phyloP scores from a whole-genome alignment of 2,888 invertebrate species.

The Nasonia oneida region DNA sequence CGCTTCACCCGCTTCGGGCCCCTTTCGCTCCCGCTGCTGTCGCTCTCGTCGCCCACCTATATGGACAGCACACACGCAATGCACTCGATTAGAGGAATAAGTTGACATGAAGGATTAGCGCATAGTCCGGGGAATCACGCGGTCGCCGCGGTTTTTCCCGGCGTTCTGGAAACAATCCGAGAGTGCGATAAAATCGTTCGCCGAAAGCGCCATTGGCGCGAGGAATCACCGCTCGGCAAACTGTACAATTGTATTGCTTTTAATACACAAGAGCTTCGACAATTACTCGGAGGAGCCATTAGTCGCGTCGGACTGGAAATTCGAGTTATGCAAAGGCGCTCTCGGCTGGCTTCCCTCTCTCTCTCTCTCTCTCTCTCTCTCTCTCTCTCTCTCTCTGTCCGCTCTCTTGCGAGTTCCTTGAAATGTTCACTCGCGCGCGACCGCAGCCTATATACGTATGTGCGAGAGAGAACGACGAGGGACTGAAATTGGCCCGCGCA shows the following conservation, averaged over 20 bases:
- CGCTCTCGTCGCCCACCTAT: constrained; percentile 78
- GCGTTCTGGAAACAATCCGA: background rate
- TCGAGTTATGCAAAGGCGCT: constrained; percentile 61
- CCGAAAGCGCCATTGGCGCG: constrained; percentile 27
- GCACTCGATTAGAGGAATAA: background rate
- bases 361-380: too few species aligned
- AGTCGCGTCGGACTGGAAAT: constrained; percentile 54
- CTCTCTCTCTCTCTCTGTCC: background rate
- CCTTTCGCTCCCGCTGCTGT: constrained; percentile 77
- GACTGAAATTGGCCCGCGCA: constrained; percentile 21
- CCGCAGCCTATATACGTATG: background rate
- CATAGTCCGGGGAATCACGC: background rate
- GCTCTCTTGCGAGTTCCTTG: constrained; percentile 18
- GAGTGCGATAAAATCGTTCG: background rate
- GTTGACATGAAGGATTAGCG: too few species aligned
- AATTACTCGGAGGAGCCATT: constrained; percentile 48
- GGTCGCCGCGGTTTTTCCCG: background rate
- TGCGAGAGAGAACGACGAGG: background rate
- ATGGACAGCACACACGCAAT: background rate
- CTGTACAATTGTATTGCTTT: constrained; percentile 12
- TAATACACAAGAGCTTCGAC: constrained; percentile 33
- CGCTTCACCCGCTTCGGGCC: constrained; percentile 78
- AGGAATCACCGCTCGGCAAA: constrained; percentile 13
- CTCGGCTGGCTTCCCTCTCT: background rate
- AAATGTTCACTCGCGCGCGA: constrained; percentile 25